phyloP scores from a whole-genome alignment of 2,797 vertebrate genomes.

The Ciconia nigra region DNA sequence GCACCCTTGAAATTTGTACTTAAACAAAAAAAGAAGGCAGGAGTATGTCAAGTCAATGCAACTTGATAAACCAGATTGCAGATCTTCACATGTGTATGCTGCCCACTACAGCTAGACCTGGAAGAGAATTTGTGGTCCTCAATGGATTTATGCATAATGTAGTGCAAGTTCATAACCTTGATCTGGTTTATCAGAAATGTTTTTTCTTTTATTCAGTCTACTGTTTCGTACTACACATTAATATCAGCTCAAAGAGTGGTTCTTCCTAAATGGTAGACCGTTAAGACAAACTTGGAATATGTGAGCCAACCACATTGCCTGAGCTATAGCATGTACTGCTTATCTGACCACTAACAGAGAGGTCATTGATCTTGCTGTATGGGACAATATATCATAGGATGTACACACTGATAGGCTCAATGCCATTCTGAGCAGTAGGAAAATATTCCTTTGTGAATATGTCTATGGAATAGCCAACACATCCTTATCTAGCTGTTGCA shows the following conservation, averaged over 20 bases:
- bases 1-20: background rate
- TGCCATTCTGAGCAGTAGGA: constrained; percentile 8
- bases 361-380: constrained; percentile 54
- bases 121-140: background rate
- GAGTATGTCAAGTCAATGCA: background rate
- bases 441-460: constrained; percentile 39
- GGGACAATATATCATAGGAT: constrained; percentile 48
- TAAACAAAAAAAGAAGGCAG: background rate
- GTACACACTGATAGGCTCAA: constrained; percentile 18
- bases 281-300: background rate
- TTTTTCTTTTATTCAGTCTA: background rate
- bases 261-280: background rate
- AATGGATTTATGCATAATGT: background rate
- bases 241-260: background rate
- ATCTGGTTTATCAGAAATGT: background rate
- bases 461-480: constrained; percentile 13
- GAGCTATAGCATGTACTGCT: background rate
- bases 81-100: background rate
- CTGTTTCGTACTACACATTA: background rate
- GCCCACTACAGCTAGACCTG: background rate
- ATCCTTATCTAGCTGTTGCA: constrained; percentile 54
- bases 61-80: background rate
- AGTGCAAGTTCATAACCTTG: background rate
- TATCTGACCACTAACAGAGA: constrained; percentile 17
- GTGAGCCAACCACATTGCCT: background rate